Conservation (phyloP, 2,113 vertebrate species). For the Hypanus sabinus region DNA sequence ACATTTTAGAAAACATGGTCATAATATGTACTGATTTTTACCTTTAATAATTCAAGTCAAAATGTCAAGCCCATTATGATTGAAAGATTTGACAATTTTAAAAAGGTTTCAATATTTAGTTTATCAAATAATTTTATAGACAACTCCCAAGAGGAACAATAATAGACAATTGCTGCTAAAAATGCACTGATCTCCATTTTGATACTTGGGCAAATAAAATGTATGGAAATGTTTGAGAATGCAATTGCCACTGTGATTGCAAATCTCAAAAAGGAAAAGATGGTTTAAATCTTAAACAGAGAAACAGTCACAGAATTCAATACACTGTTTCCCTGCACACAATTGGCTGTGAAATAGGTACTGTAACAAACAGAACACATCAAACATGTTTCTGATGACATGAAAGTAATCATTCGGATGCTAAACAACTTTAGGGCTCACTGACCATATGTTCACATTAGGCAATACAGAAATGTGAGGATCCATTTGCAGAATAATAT, state of each 20-base stretch:
- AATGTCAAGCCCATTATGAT: not conserved
- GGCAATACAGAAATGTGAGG: not conserved
- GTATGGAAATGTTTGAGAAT: not conserved
- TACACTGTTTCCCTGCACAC: too few species aligned
- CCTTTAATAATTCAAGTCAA: not conserved
- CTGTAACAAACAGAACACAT: not conserved
- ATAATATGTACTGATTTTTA: not conserved
- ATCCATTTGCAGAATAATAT: not conserved
- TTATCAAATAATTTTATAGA: not conserved
- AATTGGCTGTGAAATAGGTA: not conserved
- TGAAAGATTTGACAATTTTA: constrained; percentile 1
- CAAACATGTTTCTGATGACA: not conserved
- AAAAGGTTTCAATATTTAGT: not conserved
- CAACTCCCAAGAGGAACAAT: not conserved
- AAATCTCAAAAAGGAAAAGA: not conserved
- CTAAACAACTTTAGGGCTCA: not conserved
- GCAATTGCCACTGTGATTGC: not conserved
- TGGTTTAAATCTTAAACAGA: not conserved
- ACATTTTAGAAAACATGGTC: not conserved
- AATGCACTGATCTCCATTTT: not conserved
- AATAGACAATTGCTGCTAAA: too few species aligned
- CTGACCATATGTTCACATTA: not conserved
- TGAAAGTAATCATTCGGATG: not conserved
- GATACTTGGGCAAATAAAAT: not conserved
- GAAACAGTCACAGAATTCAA: not conserved